Base-by-base conservation (phyloP, 2,797 vertebrate genomes). In the Syngnathus acus region DNA sequence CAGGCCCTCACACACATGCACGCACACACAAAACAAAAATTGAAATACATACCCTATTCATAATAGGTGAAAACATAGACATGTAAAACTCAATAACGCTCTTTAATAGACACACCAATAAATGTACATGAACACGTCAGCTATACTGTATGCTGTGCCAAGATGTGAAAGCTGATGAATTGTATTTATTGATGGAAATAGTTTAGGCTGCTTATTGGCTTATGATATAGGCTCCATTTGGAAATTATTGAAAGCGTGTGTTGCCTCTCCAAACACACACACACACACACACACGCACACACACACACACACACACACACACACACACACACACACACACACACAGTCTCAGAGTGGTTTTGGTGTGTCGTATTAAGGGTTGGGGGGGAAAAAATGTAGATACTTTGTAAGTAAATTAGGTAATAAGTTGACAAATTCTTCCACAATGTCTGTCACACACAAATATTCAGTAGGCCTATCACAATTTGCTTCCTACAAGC, bases 1-100 rank as follows among this genome's bases (percentile, higher is more conserved):
- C 43, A 71, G 39, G 62, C 50, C 51, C 68, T 65, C 72, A 67
- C 64, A 91, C 92, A 90, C 91, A 89, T 71, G 65, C 64, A 65
- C 64, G 72, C 43, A 70, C 42, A 65, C 50, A 54, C 67, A 66
- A 60, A 47, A 40, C 21, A 38, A 77, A 89, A 89, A 90, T 42
- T 40, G 19, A 32, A 50, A 57, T 51, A 43, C n/a, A 13, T 23
- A 16, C 55, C 21, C 13, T 7, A 39, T 67, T 48, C 38, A 60
- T 63, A 66, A 16, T n/a, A 13, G 54, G n/a, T 48, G 26, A 11
- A 54, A 45, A 62, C 32, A 68, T 1, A 55, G 70, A 64, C 45
- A 59, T 23, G 67, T 1, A 55, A 72, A 64, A 59, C 47, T 58
- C 23, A 69, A 40, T 47, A 16, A 68, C 26, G 72, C 39, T 26